Evolutionary conservation across 1,140 invertebrate genomes (phyloP).

Genomic region (Oreohelix idahoensis): DNA sequence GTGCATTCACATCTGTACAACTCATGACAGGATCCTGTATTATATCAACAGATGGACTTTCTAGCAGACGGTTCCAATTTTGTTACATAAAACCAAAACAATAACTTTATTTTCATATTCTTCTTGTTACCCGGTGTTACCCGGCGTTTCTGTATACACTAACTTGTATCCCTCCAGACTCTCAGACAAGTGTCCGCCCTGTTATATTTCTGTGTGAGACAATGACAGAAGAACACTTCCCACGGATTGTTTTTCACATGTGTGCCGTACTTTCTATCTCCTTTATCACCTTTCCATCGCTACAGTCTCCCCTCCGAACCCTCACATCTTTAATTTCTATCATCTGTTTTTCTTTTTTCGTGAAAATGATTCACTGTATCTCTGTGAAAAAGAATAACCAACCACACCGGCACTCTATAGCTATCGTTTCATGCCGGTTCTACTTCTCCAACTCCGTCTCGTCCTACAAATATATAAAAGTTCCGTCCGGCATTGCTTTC

Average conservation of each 20-base stretch:
- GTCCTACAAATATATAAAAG: too few relatives aligned
- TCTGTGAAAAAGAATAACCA: too few relatives aligned
- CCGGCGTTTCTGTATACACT: neutral
- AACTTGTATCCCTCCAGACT: neutral
- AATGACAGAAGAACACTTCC: neutral
- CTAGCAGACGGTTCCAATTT: neutral
- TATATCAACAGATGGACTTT: neutral
- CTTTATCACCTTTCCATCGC: neutral
- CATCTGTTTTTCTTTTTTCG: neutral
- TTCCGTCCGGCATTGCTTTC: too few relatives aligned
- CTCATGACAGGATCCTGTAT: too few relatives aligned
- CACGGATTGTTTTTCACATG: slow-evolving; percentile 7
- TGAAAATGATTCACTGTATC: neutral
- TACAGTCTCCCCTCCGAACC: neutral
- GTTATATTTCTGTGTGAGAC: neutral
- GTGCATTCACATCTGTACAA: neutral
- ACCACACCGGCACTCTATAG: neutral
- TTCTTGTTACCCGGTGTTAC: neutral
- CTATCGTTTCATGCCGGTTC: too few relatives aligned
- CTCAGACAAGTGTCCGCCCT: neutral
- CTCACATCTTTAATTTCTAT: neutral
- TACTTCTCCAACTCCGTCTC: too few relatives aligned
- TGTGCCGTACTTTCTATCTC: neutral
- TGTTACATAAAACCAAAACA: neutral
- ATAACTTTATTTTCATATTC: neutral